Percentiles rank a stretch among this genome's conserved stretches.
These are phyloP conservation scores for Monodelphis domestica DNA, from an alignment of 2,797 vertebrate species.

Conservation along the genomic window DNA sequence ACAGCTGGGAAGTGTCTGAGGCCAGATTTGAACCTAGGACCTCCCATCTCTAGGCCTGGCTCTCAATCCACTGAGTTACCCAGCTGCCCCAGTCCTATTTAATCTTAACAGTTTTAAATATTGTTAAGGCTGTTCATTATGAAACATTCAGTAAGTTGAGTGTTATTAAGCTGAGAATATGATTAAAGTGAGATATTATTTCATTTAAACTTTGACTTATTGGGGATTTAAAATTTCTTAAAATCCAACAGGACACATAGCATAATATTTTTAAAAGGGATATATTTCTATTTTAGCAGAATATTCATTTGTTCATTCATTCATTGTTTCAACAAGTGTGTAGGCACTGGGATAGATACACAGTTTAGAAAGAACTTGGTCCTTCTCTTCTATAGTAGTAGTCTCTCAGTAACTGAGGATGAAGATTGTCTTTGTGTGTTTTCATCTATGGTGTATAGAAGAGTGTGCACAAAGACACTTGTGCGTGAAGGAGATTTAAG, in stretches of 20 bases:
- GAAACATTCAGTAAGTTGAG: slow-evolving; percentile 40
- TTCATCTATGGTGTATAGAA: too few species aligned
- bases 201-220: not conserved
- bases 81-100: not conserved
- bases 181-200: slow-evolving; percentile 23
- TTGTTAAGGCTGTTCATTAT: slow-evolving; percentile 11
- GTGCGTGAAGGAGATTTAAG: too few species aligned
- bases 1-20: too few species aligned
- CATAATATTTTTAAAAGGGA: not conserved
- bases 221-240: not conserved
- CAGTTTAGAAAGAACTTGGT: not conserved
- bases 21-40: too few species aligned
- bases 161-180: slow-evolving; percentile 4
- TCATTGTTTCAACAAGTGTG: not conserved
- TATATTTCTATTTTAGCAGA: too few species aligned
- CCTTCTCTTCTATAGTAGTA: too few species aligned
- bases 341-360: not conserved
- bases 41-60: too few species aligned
- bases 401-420: too few species aligned
- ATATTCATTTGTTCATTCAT: not conserved
- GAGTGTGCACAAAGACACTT: too few species aligned
- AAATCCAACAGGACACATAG: not conserved
- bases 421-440: too few species aligned
- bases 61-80: too few species aligned
- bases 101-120: slow-evolving; percentile 16